Evolutionary conservation across 2,888 invertebrate species (phyloP).

Genomic region (Lasioglossum lativentre): DNA sequence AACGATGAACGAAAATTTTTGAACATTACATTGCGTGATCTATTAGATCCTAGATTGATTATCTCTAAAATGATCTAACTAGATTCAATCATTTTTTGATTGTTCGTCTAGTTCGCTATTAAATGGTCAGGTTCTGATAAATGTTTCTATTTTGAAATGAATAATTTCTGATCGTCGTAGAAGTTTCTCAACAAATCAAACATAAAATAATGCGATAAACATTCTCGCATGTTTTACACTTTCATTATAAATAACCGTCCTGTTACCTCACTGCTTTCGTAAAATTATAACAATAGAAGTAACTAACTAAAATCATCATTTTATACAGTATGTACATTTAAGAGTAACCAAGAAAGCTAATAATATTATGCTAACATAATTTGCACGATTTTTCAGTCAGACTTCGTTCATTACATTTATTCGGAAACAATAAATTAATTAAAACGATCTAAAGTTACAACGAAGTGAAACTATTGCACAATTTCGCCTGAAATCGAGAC

Average conservation of each 20-base stretch:
- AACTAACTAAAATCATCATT: constrained; percentile 1
- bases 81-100: neutral
- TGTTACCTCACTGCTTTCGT: neutral
- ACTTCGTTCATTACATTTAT: constrained; percentile 45
- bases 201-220: neutral
- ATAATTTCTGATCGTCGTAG: neutral
- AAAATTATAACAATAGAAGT: neutral
- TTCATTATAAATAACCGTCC: neutral
- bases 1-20: neutral
- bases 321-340: constrained; percentile 7
- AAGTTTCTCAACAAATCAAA: neutral
- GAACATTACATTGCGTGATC: neutral
- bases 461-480: constrained; percentile 47
- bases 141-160: neutral
- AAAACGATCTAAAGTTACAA: constrained; percentile 52
- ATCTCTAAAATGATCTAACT: neutral
- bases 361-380: constrained; percentile 19
- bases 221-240: neutral
- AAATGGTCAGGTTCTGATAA: neutral
- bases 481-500: constrained; percentile 32
- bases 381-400: constrained; percentile 46
- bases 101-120: neutral
- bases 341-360: neutral
- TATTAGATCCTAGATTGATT: neutral
- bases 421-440: constrained; percentile 51